Evolutionary conservation across 1,140 invertebrate species (phyloP).

Genomic region (Drosophila nigrodunni): DNA sequence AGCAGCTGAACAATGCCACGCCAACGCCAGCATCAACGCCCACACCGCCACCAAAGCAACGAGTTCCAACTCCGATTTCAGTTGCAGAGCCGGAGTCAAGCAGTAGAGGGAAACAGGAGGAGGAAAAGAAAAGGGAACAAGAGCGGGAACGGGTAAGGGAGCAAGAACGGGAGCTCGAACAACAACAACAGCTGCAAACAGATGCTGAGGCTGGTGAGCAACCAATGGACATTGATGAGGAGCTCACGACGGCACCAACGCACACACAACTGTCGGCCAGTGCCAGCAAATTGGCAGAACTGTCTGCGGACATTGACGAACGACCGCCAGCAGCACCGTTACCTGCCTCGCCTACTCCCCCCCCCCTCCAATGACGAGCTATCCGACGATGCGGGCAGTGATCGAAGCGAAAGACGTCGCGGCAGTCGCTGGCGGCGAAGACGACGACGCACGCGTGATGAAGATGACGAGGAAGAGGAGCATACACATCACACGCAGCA

Average conservation of each 20-base stretch:
- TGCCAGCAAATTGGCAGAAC: slow-evolving; percentile 65
- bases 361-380: slow-evolving; percentile 70
- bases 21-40: slow-evolving; percentile 15
- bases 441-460: slow-evolving; percentile 50
- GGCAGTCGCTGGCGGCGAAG: slow-evolving; percentile 56
- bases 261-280: slow-evolving; percentile 68
- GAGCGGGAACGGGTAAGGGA: slow-evolving; percentile 8
- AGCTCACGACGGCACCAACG: slow-evolving; percentile 74
- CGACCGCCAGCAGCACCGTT: slow-evolving; percentile 76
- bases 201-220: slow-evolving; percentile 66
- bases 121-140: neutral
- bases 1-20: slow-evolving; percentile 60
- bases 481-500: slow-evolving; percentile 82
- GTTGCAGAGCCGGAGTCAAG: slow-evolving; percentile 8
- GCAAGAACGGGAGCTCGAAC: neutral
- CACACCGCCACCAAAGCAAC: slow-evolving; percentile 13
- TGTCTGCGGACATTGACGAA: slow-evolving; percentile 71
- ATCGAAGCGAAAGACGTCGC: slow-evolving; percentile 53
- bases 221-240: slow-evolving; percentile 82
- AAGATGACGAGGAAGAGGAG: slow-evolving; percentile 62
- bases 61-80: slow-evolving; percentile 5
- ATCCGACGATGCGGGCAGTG: slow-evolving; percentile 51
- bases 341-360: slow-evolving; percentile 74
- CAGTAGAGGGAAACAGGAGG: neutral
- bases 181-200: slow-evolving; percentile 2